Conservation (phyloP, 2,888 invertebrate genomes). For the Leptinotarsa peninsularis region DNA sequence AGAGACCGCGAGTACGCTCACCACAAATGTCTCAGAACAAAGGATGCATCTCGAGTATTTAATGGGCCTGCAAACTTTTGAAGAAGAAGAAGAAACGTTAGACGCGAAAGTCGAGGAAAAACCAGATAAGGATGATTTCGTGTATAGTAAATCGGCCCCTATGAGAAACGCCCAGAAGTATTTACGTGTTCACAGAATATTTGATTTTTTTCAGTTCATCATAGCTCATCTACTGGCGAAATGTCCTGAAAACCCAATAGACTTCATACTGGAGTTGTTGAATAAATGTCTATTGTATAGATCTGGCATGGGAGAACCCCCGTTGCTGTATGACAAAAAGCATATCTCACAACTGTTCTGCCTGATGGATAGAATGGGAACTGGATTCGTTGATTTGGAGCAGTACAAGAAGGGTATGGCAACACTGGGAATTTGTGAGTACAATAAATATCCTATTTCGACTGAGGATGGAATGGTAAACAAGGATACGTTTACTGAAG, state of each 20-base stretch:
- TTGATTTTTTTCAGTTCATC: slow-evolving; percentile 67
- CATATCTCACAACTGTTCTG: slow-evolving; percentile 61
- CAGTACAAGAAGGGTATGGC: slow-evolving; percentile 62
- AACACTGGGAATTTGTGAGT: slow-evolving; percentile 61
- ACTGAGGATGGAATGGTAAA: slow-evolving; percentile 55
- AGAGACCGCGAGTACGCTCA: background rate
- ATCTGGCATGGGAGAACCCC: slow-evolving; percentile 65
- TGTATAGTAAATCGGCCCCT: slow-evolving; percentile 49
- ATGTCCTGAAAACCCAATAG: slow-evolving; percentile 64
- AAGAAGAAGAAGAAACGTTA: slow-evolving; percentile 35
- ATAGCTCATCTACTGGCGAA: slow-evolving; percentile 65
- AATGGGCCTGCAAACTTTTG: slow-evolving; percentile 33
- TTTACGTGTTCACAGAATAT: slow-evolving; percentile 63
- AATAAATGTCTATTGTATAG: slow-evolving; percentile 67
- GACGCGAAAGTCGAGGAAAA: slow-evolving; percentile 28
- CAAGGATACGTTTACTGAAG: slow-evolving; percentile 59
- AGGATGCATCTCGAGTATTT: slow-evolving; percentile 55
- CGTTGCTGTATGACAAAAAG: slow-evolving; percentile 63
- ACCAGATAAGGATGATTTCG: slow-evolving; percentile 43
- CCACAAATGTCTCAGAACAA: slow-evolving; percentile 40
- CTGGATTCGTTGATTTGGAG: slow-evolving; percentile 58
- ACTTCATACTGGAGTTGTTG: slow-evolving; percentile 64
- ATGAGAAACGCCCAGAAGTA: slow-evolving; percentile 63
- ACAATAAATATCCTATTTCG: slow-evolving; percentile 55
- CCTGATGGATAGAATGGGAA: slow-evolving; percentile 62